Conservation (phyloP, 2,888 invertebrate species). For the Lordiphosa andalusiaca region DNA sequence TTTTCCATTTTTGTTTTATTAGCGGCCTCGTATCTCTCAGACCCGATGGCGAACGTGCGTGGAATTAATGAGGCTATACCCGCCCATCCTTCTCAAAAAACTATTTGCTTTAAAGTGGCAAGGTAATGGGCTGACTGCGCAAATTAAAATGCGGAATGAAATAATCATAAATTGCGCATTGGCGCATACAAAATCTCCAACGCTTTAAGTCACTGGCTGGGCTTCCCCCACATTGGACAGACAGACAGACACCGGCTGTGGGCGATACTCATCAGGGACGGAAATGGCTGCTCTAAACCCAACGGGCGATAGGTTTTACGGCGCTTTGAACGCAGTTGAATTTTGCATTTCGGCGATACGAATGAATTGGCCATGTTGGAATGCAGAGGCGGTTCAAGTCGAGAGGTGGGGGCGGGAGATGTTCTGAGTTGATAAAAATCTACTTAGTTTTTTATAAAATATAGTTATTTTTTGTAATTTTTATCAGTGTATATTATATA, state of each 20-base stretch:
- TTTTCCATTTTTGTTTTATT: conserved; percentile 74
- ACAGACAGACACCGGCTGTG: neutral
- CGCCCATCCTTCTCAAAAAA: conserved; percentile 10
- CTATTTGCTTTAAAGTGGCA: conserved; percentile 45
- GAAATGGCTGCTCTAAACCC: conserved; percentile 47
- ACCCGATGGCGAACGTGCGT: conserved; percentile 51
- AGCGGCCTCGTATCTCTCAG: conserved; percentile 53
- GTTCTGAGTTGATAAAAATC: conserved; percentile 11
- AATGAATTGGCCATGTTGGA: conserved; percentile 42
- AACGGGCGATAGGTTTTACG: conserved; percentile 55
- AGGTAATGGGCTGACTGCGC: conserved; percentile 43
- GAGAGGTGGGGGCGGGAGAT: neutral
- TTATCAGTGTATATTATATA: too few relatives aligned
- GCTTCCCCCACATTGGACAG: conserved; percentile 30
- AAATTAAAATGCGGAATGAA: conserved; percentile 60
- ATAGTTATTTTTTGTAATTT: too few relatives aligned
- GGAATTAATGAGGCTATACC: conserved; percentile 63
- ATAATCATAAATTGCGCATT: conserved; percentile 66
- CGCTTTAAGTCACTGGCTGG: conserved; percentile 46
- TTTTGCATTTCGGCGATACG: conserved; percentile 49
- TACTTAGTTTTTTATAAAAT: too few relatives aligned
- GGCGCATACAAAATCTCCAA: conserved; percentile 52
- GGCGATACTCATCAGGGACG: conserved; percentile 19
- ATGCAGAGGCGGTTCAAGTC: neutral
- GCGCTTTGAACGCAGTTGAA: conserved; percentile 51